Percentiles rank a stretch among this genome's conserved stretches.
phyloP scores from a whole-genome alignment of 1,140 invertebrate genomes.

The Drosophila ohnishii region DNA sequence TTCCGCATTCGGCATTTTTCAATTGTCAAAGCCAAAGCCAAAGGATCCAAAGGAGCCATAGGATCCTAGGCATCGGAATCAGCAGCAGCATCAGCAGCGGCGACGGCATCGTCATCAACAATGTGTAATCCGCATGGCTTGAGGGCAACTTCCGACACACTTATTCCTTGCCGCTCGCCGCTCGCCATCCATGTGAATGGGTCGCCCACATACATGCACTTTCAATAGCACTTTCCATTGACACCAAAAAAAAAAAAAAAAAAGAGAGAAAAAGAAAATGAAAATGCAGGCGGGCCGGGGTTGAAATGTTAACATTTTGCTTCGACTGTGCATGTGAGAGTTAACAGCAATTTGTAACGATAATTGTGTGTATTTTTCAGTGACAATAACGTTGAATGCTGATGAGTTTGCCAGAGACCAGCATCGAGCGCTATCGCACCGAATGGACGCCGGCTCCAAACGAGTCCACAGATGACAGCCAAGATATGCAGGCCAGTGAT shows the following conservation, averaged over 20 bases:
- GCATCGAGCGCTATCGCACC: slow-evolving; percentile 22
- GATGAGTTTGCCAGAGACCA: slow-evolving; percentile 67
- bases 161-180: slow-evolving; percentile 49
- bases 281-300: slow-evolving; percentile 29
- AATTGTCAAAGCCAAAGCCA: slow-evolving; percentile 62
- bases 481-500: slow-evolving; percentile 35
- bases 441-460: slow-evolving; percentile 41
- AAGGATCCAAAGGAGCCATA: neutral
- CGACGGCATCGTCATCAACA: slow-evolving; percentile 49
- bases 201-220: slow-evolving; percentile 49
- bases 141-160: slow-evolving; percentile 68
- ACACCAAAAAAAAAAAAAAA: slow-evolving; percentile 52
- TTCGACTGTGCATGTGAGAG: slow-evolving; percentile 49
- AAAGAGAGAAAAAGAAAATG: neutral
- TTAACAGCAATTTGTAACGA: slow-evolving; percentile 77
- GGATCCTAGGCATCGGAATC: slow-evolving; percentile 5
- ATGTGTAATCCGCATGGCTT: slow-evolving; percentile 69
- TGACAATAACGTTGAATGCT: slow-evolving; percentile 77
- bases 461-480: slow-evolving; percentile 43
- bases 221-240: slow-evolving; percentile 73
- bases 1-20: slow-evolving; percentile 45
- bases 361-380: slow-evolving; percentile 78
- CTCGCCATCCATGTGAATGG: slow-evolving; percentile 46
- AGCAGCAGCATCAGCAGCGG: slow-evolving; percentile 23
- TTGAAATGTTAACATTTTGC: slow-evolving; percentile 59